Conservation (phyloP, 1,140 invertebrate species). For the Armadillidium nasatum region DNA sequence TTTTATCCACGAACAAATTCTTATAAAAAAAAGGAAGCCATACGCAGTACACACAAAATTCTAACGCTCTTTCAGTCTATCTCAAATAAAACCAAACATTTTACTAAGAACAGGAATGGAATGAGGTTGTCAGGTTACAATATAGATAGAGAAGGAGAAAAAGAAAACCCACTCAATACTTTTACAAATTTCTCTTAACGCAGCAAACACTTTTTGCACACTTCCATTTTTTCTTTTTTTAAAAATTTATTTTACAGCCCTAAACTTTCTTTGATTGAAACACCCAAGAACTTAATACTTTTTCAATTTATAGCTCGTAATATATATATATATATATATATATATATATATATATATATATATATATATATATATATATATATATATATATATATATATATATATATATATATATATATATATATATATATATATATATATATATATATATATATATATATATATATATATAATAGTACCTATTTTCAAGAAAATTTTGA, state of each 20-base stretch:
- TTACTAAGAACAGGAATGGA: too few relatives aligned
- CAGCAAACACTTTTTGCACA: too few relatives aligned
- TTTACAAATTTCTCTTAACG: too few relatives aligned
- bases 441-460: conserved; percentile 16
- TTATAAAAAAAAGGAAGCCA: conserved; percentile 18
- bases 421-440: conserved; percentile 7
- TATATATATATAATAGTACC: conserved; percentile 12
- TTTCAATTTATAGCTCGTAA: too few relatives aligned
- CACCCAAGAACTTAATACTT: too few relatives aligned
- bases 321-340: conserved; percentile 3
- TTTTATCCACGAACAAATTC: not conserved
- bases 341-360: conserved; percentile 24
- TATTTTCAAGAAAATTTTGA: not conserved
- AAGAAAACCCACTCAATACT: too few relatives aligned
- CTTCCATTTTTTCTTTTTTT: too few relatives aligned
- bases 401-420: conserved; percentile 21
- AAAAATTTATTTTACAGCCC: too few relatives aligned
- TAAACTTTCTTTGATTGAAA: too few relatives aligned
- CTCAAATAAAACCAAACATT: too few relatives aligned
- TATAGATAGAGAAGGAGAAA: too few relatives aligned
- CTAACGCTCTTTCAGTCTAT: not conserved
- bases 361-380: conserved; percentile 24
- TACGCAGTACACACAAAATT: not conserved
- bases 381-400: conserved; percentile 25
- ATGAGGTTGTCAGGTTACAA: too few relatives aligned